Conservation (phyloP, 2,113 vertebrate species). For the Dendrocopos noguchii region DNA sequence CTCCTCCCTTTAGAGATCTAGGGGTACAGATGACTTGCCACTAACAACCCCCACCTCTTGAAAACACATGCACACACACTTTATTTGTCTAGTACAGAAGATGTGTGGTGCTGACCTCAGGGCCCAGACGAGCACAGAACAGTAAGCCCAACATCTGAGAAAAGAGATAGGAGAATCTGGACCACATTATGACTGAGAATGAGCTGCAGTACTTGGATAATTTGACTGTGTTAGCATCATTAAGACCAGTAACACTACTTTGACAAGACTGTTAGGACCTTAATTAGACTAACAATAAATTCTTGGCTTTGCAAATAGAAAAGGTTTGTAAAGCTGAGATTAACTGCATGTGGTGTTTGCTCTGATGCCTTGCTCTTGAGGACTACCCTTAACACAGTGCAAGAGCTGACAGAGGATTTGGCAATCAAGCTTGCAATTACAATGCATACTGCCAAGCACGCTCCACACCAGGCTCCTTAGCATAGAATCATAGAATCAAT, state of each 20-base stretch:
- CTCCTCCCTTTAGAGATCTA: not conserved
- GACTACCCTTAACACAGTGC: not conserved
- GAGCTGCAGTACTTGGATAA: not conserved
- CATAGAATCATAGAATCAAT: too few relatives aligned
- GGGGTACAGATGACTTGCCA: not conserved
- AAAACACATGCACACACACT: not conserved
- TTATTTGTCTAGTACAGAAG: not conserved
- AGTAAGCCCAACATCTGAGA: not conserved
- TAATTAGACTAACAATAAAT: not conserved
- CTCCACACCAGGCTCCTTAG: not conserved
- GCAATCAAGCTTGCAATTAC: not conserved
- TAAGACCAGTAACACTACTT: not conserved
- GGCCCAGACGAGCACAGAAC: not conserved
- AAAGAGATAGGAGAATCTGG: not conserved
- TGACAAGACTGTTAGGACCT: not conserved
- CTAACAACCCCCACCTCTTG: accelerated
- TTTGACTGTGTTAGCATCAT: not conserved
- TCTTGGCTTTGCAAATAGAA: not conserved
- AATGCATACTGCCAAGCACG: not conserved
- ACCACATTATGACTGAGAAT: not conserved
- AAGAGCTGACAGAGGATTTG: not conserved
- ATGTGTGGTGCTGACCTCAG: not conserved
- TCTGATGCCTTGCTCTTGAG: not conserved
- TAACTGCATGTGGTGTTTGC: not conserved
- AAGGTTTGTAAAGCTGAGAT: not conserved